Conservation (phyloP, 2,888 invertebrate genomes). For the Lucinisca nassula region DNA sequence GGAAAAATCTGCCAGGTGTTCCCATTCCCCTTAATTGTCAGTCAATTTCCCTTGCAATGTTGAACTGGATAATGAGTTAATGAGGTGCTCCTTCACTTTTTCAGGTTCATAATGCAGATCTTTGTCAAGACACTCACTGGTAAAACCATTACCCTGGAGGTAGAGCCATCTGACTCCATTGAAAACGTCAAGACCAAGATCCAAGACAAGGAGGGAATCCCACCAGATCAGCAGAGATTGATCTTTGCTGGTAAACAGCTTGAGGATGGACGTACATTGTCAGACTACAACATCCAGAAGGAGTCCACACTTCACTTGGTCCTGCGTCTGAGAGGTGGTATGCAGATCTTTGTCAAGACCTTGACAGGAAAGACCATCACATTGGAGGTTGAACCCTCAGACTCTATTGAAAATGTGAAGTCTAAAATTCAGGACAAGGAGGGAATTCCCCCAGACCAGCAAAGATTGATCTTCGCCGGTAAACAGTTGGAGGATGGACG, state of each 20-base stretch:
- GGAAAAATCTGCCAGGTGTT: no score
- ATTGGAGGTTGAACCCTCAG: constrained; percentile 92
- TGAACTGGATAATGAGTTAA: no score
- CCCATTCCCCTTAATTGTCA: no score
- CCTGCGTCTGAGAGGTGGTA: constrained; percentile 97
- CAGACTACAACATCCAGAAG: constrained; percentile 98
- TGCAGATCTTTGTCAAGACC: constrained; percentile 88
- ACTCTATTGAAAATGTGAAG: constrained; percentile 98
- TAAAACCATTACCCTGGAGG: constrained; percentile 86
- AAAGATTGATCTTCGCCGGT: constrained; percentile 97
- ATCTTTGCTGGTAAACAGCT: constrained; percentile 97
- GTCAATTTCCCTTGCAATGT: no score
- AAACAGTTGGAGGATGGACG: constrained; percentile 98
- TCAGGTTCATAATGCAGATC: constrained; percentile 92
- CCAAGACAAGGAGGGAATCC: constrained; percentile 89
- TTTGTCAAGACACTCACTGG: constrained; percentile 89
- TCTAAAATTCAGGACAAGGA: constrained; percentile 90
- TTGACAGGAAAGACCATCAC: constrained; percentile 75
- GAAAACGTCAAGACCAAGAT: constrained; percentile 95
- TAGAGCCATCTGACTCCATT: constrained; percentile 96
- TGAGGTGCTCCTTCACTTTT: no score
- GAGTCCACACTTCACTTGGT: constrained; percentile 97
- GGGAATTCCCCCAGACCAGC: constrained; percentile 92
- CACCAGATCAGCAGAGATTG: constrained; percentile 86
- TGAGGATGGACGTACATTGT: constrained; percentile 97